Evolutionary conservation across 1,140 invertebrate genomes (phyloP), one percentile per base, ranked within the genome.

Genomic region (Macrobrachium nipponense): DNA sequence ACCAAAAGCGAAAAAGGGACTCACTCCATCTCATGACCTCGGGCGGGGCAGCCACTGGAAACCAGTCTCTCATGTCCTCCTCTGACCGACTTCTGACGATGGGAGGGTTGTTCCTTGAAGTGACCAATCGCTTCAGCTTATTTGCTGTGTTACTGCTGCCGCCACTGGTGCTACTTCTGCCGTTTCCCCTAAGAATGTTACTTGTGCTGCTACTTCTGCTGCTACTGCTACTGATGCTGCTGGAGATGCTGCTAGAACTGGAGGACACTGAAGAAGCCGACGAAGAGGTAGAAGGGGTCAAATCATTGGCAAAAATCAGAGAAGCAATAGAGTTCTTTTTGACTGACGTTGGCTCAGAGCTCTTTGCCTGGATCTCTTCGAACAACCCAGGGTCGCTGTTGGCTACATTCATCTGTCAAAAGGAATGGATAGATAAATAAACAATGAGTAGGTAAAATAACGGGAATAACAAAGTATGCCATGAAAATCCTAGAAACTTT

Each of bases 361-460:
- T 51, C 51, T 10, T 8, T 64, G 72, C 58, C 61, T 51, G 18
- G 58, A 23, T 27, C 70, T 60, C n/a, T n/a, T 60, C 18, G 59
- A 60, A 27, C 6, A 51, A 20, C 17, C 23, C 27, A 2, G 68
- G 68, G n/a, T 86, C 83, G 11, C 73, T 27, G 66, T 44, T 86
- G 14, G 79, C 44, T 12, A 86, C 83, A 66, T 64, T 86, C 76
- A 86, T 86, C 83, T 86, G 83, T n/a, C 43, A 61, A 64, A 12
- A 27, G 3, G n/a, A 20, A 58, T 81, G 14, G n/a, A 0, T 18
- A 59, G 7, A 58, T 36, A 17, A 18, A 36, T 36, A 27, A n/a
- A 27, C 14, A 44, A 23, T 15, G 51, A 51, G 5, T 44, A 18
- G 59, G 20, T 14, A 14, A 8, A 23, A 17, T 27, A 7, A 18